Percentiles rank a stretch among this genome's conserved stretches.
phyloP scores from a whole-genome alignment of 2,113 vertebrate species.

The Hippocampus guttulatus region DNA sequence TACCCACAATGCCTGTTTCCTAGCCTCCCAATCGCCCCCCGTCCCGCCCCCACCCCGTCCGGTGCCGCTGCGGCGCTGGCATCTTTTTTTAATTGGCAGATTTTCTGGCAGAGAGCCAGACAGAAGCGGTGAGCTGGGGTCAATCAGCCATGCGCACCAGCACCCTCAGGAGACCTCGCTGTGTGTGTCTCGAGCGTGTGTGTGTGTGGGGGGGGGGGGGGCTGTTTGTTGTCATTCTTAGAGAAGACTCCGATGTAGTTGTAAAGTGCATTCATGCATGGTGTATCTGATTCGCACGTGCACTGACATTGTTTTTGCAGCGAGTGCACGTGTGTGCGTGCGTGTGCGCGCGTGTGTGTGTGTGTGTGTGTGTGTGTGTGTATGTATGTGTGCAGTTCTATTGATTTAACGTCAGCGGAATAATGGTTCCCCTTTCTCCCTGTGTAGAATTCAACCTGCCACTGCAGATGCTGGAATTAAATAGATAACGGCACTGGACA shows the following conservation, averaged over 20 bases:
- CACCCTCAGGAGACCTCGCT: slow-evolving; percentile 43
- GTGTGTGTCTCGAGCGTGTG: slow-evolving; percentile 7
- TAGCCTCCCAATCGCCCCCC: not conserved
- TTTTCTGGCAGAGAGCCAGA: slow-evolving; percentile 60
- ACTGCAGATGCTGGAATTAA: slow-evolving; percentile 1
- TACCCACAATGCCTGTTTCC: slow-evolving; percentile 27
- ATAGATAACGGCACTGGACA: not conserved
- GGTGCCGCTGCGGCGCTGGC: slow-evolving; percentile 41
- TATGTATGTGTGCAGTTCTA: not conserved
- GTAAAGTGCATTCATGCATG: slow-evolving; percentile 37
- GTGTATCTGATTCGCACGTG: slow-evolving; percentile 39
- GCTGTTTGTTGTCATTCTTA: slow-evolving; percentile 19
- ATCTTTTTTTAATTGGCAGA: slow-evolving; percentile 65
- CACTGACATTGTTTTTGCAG: not conserved
- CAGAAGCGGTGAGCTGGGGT: slow-evolving; percentile 59
- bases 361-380: not conserved
- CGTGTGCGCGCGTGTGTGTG: not conserved
- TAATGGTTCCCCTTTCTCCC: slow-evolving; percentile 24
- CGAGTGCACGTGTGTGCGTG: not conserved
- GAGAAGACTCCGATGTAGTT: slow-evolving; percentile 23
- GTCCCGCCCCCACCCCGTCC: not conserved
- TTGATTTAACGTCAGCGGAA: slow-evolving; percentile 32
- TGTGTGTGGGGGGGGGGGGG: slow-evolving; percentile 3
- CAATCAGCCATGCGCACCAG: slow-evolving; percentile 59
- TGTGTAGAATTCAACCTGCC: not conserved